Evolutionary conservation across 2,888 invertebrate species (phyloP), one percentile per base, ranked within the genome.

Genomic region (Himalopsyche japonica): DNA sequence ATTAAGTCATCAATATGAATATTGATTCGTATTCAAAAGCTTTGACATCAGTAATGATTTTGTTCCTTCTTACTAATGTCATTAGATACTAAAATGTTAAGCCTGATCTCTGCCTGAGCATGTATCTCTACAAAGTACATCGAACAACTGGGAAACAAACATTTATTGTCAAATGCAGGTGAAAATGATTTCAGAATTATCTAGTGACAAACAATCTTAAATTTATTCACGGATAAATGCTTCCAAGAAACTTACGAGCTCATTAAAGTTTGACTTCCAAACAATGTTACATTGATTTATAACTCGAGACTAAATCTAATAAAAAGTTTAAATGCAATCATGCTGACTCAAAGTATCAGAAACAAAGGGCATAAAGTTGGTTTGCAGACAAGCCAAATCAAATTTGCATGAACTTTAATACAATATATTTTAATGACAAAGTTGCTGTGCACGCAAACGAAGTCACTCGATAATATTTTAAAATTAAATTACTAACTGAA

Each of bases 281-380:
- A 78, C 78, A 78, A 78, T 37, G 78, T 78, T 48, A 79, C 27
- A 79, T 47, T 47, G 27, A 47, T 76, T 82, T 70, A 70, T 30
- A 30, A 70, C 15, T 8, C 27, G 57, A 70, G 27, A 27, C 70
- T 27, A 70, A 70, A 70, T 27, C 70, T 70, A 70, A 70, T 70
- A 70, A 30, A 70, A 70, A 70, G 70, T 70, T 70, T 27, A 12
- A 6, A 70, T 1, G 30, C 70, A 70, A 70, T 70, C 30, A 70
- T 30, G 70, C 12, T 27, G 27, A 70, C 12, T 15, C 70, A 1
- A 27, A 70, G 70, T 30, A 70, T 70, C 30, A 70, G 12, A 70
- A 27, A 27, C 70, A 70, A 70, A 15, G 15, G 30, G 15, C 70
- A 27, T 70, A 30, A 70, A 30, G 70, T 70, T 70, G 12, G 24